Conservation (phyloP, 1,140 invertebrate genomes). For the Hermetia illucens region DNA sequence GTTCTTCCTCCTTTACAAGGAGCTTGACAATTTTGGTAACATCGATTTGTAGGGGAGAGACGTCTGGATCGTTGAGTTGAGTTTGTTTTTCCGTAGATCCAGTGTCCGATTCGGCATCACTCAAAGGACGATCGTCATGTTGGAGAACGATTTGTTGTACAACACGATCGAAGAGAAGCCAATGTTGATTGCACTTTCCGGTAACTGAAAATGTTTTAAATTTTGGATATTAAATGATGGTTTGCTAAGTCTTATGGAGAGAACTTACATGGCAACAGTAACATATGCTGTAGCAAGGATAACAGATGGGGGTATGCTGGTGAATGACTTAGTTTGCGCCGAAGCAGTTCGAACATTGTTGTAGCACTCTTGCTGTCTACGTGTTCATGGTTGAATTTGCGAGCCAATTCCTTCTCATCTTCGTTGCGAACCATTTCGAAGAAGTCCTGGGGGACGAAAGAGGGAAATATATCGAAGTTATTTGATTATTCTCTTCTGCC, state of each 20-base stretch:
- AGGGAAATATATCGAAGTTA: no score
- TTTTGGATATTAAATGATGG: neutral
- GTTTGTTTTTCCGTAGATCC: slow-evolving; percentile 8
- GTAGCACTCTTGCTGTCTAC: slow-evolving; percentile 90
- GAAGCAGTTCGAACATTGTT: slow-evolving; percentile 85
- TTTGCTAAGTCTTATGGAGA: slow-evolving; percentile 12
- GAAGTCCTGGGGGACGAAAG: no score
- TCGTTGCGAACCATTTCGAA: slow-evolving; percentile 97
- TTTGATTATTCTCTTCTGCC: no score
- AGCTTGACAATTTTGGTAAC: slow-evolving; percentile 82
- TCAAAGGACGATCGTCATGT: slow-evolving; percentile 34
- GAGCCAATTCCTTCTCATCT: slow-evolving; percentile 87
- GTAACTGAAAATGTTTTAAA: slow-evolving; percentile 42
- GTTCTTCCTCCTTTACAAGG: slow-evolving; percentile 86
- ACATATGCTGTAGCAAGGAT: slow-evolving; percentile 80
- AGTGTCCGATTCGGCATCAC: slow-evolving; percentile 18
- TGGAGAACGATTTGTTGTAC: slow-evolving; percentile 94
- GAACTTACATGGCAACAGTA: slow-evolving; percentile 77
- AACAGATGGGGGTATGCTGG: slow-evolving; percentile 86
- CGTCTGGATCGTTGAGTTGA: slow-evolving; percentile 58
- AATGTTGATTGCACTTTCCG: slow-evolving; percentile 74
- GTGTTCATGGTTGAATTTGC: slow-evolving; percentile 81
- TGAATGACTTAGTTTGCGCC: slow-evolving; percentile 81
- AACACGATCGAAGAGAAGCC: slow-evolving; percentile 87
- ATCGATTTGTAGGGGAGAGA: slow-evolving; percentile 75